Evolutionary conservation across 2,797 vertebrate species (phyloP).

Genomic region (Anniella stebbinsi): DNA sequence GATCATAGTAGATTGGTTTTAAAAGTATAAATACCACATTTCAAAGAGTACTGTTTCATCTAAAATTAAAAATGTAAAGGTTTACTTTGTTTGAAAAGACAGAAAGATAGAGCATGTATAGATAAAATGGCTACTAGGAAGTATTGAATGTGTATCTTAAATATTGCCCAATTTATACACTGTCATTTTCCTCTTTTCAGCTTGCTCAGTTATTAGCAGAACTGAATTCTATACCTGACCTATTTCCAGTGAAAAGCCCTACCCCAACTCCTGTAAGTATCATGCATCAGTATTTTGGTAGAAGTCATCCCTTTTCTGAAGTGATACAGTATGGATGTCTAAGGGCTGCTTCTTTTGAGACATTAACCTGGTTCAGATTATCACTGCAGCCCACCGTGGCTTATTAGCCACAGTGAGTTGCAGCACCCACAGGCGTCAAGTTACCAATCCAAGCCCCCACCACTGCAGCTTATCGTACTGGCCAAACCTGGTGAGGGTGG

Average conservation of each 20-base stretch:
- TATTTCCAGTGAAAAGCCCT: conserved; percentile 83
- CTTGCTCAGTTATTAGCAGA: conserved; percentile 93
- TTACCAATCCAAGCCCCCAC: too few species aligned
- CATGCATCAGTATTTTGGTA: not conserved
- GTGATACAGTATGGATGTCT: conserved; percentile 11
- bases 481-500: too few species aligned
- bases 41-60: not conserved
- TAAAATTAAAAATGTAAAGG: not conserved
- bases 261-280: conserved; percentile 81
- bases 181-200: conserved; percentile 76
- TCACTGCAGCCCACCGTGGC: too few species aligned
- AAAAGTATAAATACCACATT: not conserved
- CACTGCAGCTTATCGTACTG: too few species aligned
- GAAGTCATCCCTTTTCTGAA: not conserved
- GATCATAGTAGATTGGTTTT: conserved; percentile 3
- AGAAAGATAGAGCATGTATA: not conserved
- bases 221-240: conserved; percentile 87
- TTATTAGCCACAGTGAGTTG: too few species aligned
- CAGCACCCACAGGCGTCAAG: too few species aligned
- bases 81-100: conserved; percentile 15
- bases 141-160: conserved; percentile 13
- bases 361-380: not conserved
- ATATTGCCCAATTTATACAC: conserved; percentile 26
- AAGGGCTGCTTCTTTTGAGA: fast-evolving
- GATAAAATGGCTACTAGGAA: not conserved